Evolutionary conservation across 2,888 invertebrate species (phyloP).

Genomic region (Anorthoa munda): DNA sequence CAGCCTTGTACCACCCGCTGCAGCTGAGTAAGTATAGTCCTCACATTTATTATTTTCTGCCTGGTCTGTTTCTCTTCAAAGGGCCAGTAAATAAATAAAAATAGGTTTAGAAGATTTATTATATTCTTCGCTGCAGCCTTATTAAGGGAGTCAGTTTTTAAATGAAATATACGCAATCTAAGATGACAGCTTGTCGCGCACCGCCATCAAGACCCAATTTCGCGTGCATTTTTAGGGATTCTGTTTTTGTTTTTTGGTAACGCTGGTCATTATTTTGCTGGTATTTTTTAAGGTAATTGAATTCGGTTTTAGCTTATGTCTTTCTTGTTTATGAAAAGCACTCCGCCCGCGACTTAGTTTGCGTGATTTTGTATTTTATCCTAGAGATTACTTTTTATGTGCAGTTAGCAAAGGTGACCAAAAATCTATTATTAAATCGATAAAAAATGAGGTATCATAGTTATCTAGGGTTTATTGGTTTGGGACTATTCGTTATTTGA

Average conservation of each 20-base stretch:
- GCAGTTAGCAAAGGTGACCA: no score
- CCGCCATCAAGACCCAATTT: slow-evolving; percentile 48
- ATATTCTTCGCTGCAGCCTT: slow-evolving; percentile 17
- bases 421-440: no score
- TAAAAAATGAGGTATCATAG: no score
- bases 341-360: no score
- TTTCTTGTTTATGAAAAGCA: neutral
- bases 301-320: neutral
- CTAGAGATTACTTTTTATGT: no score
- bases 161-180: slow-evolving; percentile 44
- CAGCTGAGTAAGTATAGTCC: no score
- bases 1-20: no score
- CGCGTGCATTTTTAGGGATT: slow-evolving; percentile 17
- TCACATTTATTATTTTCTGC: no score
- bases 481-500: no score
- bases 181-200: slow-evolving; percentile 35
- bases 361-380: no score
- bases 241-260: slow-evolving; percentile 11
- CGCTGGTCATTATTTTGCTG: neutral
- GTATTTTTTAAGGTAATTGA: neutral
- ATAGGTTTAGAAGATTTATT: slow-evolving; percentile 17
- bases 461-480: no score
- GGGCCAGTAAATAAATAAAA: slow-evolving; percentile 14
- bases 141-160: slow-evolving; percentile 21
- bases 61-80: neutral